Percentiles rank a stretch among this genome's conserved stretches.
These are phyloP conservation scores for Notodonta dromedarius DNA, from an alignment of 2,888 invertebrate species.

Conservation along the genomic window DNA sequence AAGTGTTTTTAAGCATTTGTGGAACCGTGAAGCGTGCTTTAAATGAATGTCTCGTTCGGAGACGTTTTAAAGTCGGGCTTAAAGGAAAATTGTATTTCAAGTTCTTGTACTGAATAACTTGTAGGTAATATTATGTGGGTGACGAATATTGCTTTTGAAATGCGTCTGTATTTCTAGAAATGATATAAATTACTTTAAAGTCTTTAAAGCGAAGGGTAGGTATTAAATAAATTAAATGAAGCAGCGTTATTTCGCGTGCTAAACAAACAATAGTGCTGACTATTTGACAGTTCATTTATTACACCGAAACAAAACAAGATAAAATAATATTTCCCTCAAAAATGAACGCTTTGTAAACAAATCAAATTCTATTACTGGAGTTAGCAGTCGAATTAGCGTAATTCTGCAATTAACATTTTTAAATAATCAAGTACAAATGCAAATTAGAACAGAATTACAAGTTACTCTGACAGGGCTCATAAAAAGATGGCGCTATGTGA, in stretches of 20 bases:
- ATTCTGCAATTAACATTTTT: conserved; percentile 27
- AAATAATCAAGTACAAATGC: conserved; percentile 56
- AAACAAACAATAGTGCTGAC: no score
- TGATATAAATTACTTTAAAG: neutral
- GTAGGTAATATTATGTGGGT: conserved; percentile 1
- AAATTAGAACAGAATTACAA: conserved; percentile 71
- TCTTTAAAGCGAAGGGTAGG: neutral
- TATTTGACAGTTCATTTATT: no score
- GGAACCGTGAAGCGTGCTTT: conserved; percentile 27
- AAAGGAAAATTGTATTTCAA: conserved; percentile 4
- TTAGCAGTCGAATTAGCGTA: conserved; percentile 35
- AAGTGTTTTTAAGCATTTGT: conserved; percentile 42
- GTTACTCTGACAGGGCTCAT: conserved; percentile 72
- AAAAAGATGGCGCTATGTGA: conserved; percentile 71
- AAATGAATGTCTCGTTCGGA: conserved; percentile 20
- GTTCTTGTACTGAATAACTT: conserved; percentile 4
- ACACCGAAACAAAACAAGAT: no score
- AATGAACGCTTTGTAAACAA: conserved; percentile 14
- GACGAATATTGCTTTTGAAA: conserved; percentile 1
- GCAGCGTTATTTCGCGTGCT: no score
- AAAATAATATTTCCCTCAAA: no score
- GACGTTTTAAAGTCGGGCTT: conserved; percentile 10
- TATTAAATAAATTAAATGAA: no score
- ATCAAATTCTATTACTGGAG: conserved; percentile 29
- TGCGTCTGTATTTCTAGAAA: conserved; percentile 11